Evolutionary conservation across 2,888 invertebrate genomes (phyloP), one percentile per base, ranked within the genome.

Genomic region (Autographa gamma): DNA sequence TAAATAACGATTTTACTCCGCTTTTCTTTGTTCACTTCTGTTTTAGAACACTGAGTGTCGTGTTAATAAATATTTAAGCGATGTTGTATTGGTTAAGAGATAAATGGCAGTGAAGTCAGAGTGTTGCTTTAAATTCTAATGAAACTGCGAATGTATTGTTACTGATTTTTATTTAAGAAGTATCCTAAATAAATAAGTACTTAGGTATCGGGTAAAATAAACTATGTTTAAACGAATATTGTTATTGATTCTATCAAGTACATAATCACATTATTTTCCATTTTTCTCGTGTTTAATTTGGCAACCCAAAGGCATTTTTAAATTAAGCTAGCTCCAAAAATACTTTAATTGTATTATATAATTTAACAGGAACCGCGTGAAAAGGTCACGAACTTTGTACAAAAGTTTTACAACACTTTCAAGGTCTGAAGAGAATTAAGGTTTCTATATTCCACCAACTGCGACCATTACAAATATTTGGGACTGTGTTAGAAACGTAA

Each of bases 1-100:
- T 89, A 89, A 89, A 89, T 87, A 88, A 89, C 88, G 81, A 84
- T 88, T 86, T 85, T 69, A 79, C 83, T 74, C 66, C 38, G 66
- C 74, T 82, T 84, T 80, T 81, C 83, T 84, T 77, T 81, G 77
- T 77, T 83, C 81, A 79, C 82, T 86, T 84, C 70, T 74, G 73
- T 82, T 76, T 83, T 59, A 82, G 69, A 71, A 60, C 56, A 60
- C 59, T 54, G 54, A 68, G 67, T 41, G 54, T 59, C 41, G 38
- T 66, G 54, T 61, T 71, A 70, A 70, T 83, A 68, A 67, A 77
- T 69, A 66, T 73, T 25, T 66, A 73, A 48, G 19, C n/a, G 25
- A 56, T 66, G 43, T 14, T 18, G 16, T 64, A 58, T 64, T 58
- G 56, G 34, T 54, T 19, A 19, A 25, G 54, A 56, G 54, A 56